Conservation (phyloP, 2,113 vertebrate species). For the Capra hircus region DNA sequence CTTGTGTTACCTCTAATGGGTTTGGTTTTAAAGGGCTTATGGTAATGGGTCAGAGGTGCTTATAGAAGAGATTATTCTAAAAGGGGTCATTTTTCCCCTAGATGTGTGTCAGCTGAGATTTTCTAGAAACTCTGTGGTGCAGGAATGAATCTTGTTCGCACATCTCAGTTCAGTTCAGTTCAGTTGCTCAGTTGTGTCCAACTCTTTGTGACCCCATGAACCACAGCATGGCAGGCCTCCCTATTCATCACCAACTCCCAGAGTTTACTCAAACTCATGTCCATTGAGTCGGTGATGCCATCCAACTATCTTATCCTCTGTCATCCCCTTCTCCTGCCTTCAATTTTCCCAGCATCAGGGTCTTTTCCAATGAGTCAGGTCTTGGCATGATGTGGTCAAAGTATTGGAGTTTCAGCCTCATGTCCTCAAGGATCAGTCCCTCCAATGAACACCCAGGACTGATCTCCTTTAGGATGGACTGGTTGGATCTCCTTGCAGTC, state of each 20-base stretch:
- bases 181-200: neutral
- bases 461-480: neutral
- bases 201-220: neutral
- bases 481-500: neutral
- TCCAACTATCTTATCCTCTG: neutral
- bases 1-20: neutral
- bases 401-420: neutral
- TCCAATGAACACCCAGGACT: neutral
- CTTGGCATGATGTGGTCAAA: neutral
- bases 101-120: neutral
- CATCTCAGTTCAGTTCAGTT: neutral
- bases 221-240: neutral
- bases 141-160: neutral
- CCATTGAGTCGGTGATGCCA: neutral
- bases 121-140: neutral
- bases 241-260: neutral
- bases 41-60: neutral
- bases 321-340: fast-evolving
- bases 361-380: neutral
- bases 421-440: neutral
- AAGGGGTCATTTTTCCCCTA: neutral
- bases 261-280: neutral
- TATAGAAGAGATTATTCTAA: neutral
- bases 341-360: neutral
- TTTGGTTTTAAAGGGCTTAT: neutral